Base-by-base conservation (phyloP, 2,888 invertebrate species). In the Rhagonycha lutea region DNA sequence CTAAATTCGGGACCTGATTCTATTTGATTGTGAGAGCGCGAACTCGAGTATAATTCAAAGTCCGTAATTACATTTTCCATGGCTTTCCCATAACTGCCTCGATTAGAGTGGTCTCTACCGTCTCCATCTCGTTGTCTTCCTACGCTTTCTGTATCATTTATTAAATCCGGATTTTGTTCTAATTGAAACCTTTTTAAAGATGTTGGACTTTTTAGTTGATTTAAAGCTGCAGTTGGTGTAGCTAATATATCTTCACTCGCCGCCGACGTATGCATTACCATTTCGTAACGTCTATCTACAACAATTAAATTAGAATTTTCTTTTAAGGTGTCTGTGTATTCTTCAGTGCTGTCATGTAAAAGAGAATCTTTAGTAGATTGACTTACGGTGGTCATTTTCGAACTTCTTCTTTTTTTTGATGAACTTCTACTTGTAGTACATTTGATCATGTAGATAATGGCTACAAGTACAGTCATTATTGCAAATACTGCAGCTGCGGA, bases 111-210 rank as follows among this genome's bases (percentile, higher is more conserved):
- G 74, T 79, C 78, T 80, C 67, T 70, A 2, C 86, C 88, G 68
- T 88, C 89, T 29, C 88, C 85, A 80, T 78, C 87, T 73, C 85
- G 86, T 80, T 84, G 86, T 81, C 86, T 81, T 32, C 89, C 90
- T 1, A 90, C 89, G 79, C 89, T 92, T 88, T 94, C 94, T 81
- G 92, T 93, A 85, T 94, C 94, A 87, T 93, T 94, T 86, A 95
- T 93, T 85, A 95, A 90, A 88, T 95, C 94, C 73, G 94, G 94
- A 87, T 94, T 94, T 87, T 92, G 93, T 86, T 94, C 94, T 81
- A 85, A 79, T 78, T 87, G 88, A 81, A 89, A 90, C 79, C 88
- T 89, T 73, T 90, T 86, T 80, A 90, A 80, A 1, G 89, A 88
- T 1, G 91, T 89, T 70, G 92, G 92, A 84, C 92, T 90, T 72